Percentiles rank a stretch among this genome's conserved stretches.
Conservation (phyloP, 1,140 invertebrate species). For the Papilio dardanus region DNA sequence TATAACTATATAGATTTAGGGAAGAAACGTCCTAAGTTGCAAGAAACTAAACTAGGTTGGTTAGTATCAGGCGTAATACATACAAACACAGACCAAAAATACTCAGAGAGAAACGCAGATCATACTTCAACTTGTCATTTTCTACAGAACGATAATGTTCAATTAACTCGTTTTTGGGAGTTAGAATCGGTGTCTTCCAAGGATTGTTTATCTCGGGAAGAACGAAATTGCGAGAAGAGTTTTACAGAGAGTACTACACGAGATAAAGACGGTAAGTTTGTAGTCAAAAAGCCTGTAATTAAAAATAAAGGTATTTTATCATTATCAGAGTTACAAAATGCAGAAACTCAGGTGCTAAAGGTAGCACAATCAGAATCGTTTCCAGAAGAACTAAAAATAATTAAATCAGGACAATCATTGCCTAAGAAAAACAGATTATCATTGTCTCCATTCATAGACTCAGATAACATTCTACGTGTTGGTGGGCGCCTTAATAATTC, state of each 20-base stretch:
- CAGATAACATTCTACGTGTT: not conserved
- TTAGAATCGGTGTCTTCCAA: slow-evolving; percentile 43
- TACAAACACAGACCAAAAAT: too few relatives aligned
- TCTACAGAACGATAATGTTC: slow-evolving; percentile 38
- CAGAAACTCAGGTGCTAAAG: not conserved
- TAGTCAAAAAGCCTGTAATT: slow-evolving; percentile 42
- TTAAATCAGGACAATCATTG: not conserved
- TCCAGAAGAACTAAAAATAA: not conserved
- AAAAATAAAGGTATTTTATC: too few relatives aligned
- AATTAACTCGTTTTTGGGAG: slow-evolving; percentile 49
- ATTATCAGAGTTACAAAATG: not conserved
- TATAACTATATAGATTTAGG: slow-evolving; percentile 39
- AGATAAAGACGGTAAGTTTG: slow-evolving; percentile 42
- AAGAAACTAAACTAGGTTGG: slow-evolving; percentile 44
- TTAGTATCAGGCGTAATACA: slow-evolving; percentile 40
- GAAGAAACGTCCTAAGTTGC: slow-evolving; percentile 42
- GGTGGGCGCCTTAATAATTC: not conserved
- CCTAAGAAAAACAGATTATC: not conserved
- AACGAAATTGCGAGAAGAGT: not conserved
- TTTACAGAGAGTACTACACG: slow-evolving; percentile 42
- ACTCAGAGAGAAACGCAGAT: not conserved
- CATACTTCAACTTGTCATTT: slow-evolving; percentile 41
- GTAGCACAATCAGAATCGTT: not conserved
- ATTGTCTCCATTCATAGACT: not conserved
- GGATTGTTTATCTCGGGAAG: slow-evolving; percentile 42